Base-by-base conservation (phyloP, 2,113 vertebrate species). In the Stigmatopora argus region DNA sequence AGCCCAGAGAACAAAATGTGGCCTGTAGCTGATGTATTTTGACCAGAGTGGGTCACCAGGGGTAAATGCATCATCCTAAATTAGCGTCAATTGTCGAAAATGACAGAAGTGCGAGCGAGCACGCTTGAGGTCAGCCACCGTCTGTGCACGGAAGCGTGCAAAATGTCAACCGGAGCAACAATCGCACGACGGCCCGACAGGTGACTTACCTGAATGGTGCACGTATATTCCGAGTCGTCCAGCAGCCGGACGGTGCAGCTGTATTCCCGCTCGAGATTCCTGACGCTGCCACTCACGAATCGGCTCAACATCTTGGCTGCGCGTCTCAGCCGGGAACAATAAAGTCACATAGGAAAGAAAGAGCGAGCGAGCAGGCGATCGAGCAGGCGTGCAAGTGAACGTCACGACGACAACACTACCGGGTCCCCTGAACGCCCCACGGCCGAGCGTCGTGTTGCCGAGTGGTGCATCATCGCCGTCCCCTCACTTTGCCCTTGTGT, bases 171-270 rank as follows among this genome's bases (percentile, higher is more conserved):
- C 1, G 6, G 52, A 53, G 6, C 60, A 64, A 74, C 71, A 13
- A 69, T 23, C 53, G 53, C 23, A 56, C 53, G 15, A 56, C 7
- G 23, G 45, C 65, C 44, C 48, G 72, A 80, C 83, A 86, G 86
- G 87, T 89, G 73, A 86, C 92, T 89, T 75, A 95, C 94, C 94
- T 96, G 94, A 82, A 98, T 92, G 86, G 91, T 97, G 92, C 95
- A 98, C 80, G 93, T 94, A 89, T 96, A 97, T 89, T 98, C 95
- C 89, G 94, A 93, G 86, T 98, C 95, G 82, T 98, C 95, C 92
- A 98, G 92, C 82, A 97, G 93, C 79, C 95, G 88, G 79, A 98
- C 95, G 63, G 95, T 98, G 90, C 95, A 98, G 92, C 89, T 93
- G 92, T 92, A 95, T 87, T 96, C 94, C 83, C 94, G 92, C 72